A percentile compares a stretch with the other conserved stretches of the same genome.
These are phyloP conservation scores for Eupithecia insigniata DNA, from an alignment of 2,888 invertebrate genomes.

Conservation along the genomic window DNA sequence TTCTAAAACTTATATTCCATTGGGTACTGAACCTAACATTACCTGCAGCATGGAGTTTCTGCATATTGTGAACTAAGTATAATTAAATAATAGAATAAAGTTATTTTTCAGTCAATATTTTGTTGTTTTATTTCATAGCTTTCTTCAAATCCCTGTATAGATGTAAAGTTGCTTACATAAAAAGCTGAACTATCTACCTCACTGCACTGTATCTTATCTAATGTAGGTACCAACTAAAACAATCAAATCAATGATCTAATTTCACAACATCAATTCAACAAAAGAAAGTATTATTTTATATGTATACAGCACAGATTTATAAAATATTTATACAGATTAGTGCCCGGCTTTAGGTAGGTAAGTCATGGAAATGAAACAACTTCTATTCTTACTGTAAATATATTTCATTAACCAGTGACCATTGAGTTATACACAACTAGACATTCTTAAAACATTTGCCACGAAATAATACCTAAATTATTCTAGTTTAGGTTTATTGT, in stretches of 20 bases:
- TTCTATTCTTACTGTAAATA: slow-evolving; percentile 20
- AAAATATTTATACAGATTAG: too few relatives aligned
- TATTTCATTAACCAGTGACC: slow-evolving; percentile 45
- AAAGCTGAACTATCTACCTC: too few relatives aligned
- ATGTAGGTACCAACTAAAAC: too few relatives aligned
- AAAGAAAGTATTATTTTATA: too few relatives aligned
- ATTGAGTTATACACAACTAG: slow-evolving; percentile 29
- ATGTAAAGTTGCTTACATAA: too few relatives aligned
- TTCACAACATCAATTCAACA: too few relatives aligned
- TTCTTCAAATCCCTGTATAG: not conserved
- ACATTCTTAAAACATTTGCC: not conserved
- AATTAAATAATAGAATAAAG: slow-evolving; percentile 81
- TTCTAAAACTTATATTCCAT: slow-evolving; percentile 71
- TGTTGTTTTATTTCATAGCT: slow-evolving; percentile 64
- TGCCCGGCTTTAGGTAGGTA: too few relatives aligned
- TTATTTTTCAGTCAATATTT: slow-evolving; percentile 77
- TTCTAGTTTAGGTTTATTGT: slow-evolving; percentile 2
- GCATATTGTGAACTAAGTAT: slow-evolving; percentile 79
- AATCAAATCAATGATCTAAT: too few relatives aligned
- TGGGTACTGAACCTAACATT: slow-evolving; percentile 71
- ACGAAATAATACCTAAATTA: not conserved
- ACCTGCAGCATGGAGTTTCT: slow-evolving; percentile 73
- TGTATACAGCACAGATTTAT: too few relatives aligned
- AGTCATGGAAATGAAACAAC: not conserved
- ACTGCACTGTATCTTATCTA: not conserved